Percentiles rank a stretch among this genome's conserved stretches.
phyloP scores from a whole-genome alignment of 2,797 vertebrate genomes.

The Poeciliopsis gracilis region DNA sequence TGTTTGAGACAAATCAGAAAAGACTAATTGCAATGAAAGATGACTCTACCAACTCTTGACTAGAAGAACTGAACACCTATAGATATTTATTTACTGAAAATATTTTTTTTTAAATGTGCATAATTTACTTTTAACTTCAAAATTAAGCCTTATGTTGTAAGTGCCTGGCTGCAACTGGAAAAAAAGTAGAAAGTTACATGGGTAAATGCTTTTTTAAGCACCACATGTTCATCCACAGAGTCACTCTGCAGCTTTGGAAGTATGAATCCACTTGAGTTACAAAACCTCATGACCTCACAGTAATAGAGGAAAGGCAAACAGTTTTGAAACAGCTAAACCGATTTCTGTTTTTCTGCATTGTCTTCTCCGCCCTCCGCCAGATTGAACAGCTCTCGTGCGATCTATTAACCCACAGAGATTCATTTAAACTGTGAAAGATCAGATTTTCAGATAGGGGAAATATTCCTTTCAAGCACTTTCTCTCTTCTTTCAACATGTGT shows the following conservation, averaged over 20 bases:
- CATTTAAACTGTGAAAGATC: constrained; percentile 29
- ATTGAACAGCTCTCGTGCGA: constrained; percentile 18
- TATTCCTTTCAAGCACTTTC: constrained; percentile 32
- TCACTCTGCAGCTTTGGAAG: constrained; percentile 14
- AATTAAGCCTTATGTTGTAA: not conserved
- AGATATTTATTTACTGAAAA: not conserved
- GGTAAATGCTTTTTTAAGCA: not conserved
- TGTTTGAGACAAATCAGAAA: not conserved
- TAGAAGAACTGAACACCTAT: not conserved
- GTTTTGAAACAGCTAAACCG: constrained; percentile 40
- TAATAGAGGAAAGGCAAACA: constrained; percentile 37
- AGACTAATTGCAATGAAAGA: not conserved
- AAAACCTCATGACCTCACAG: constrained; percentile 41
- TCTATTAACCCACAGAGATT: constrained; percentile 27
- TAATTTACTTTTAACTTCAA: not conserved
- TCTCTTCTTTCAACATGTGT: constrained; percentile 12
- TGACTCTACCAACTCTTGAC: not conserved
- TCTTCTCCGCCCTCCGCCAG: constrained; percentile 17
- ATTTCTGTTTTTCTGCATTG: constrained; percentile 40
- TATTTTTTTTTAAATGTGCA: not conserved
- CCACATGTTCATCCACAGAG: constrained; percentile 8
- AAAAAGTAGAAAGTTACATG: not conserved
- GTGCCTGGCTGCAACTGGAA: not conserved
- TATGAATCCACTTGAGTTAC: not conserved
- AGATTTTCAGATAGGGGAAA: constrained; percentile 21